Base-by-base conservation (phyloP, 2,888 invertebrate genomes). In the Andrena trimmerana region DNA sequence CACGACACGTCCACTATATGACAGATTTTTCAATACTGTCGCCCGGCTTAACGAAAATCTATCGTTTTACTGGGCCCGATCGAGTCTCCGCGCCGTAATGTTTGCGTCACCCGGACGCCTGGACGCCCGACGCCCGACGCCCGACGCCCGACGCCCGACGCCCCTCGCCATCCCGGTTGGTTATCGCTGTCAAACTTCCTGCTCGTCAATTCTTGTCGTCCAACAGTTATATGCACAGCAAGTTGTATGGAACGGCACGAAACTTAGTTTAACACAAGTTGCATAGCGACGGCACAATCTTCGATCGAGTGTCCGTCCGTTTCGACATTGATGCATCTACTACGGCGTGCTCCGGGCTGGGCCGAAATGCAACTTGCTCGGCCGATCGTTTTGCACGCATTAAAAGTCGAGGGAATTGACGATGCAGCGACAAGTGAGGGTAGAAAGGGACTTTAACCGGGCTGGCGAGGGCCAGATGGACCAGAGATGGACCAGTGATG, bases 111-210 rank as follows among this genome's bases (percentile, higher is more conserved):
- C n/a, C 16, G 33, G n/a, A 29, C 70, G 29, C 57, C 48, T 4
- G 20, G 31, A 20, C 33, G 52, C 73, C 67, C 57, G 71, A 20
- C 20, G 20, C 20, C 20, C 20, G 20, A 20, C 20, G 29, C 57
- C 48, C 16, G 31, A 20, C 33, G 52, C 73, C 67, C 57, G 20
- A 20, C 20, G 29, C 57, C 48, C 16, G 31, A 20, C 33, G 52
- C 73, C 67, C 57, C 74, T 69, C 67, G 36, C 57, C 48, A 31
- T 57, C 13, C 50, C 67, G 31, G 66, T 78, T 66, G 31, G 66
- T 78, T 66, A 78, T 80, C 80, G 65, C 27, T 42, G 79, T 29
- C 79, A 42, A 78, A 78, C 66, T 80, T 80, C 50, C 10, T n/a
- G 60, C 80, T 48, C 33, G 69, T 65, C 79, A 57, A 65, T 78